phyloP scores from a whole-genome alignment of 2,797 vertebrate genomes.

The Micromesistius poutassou region DNA sequence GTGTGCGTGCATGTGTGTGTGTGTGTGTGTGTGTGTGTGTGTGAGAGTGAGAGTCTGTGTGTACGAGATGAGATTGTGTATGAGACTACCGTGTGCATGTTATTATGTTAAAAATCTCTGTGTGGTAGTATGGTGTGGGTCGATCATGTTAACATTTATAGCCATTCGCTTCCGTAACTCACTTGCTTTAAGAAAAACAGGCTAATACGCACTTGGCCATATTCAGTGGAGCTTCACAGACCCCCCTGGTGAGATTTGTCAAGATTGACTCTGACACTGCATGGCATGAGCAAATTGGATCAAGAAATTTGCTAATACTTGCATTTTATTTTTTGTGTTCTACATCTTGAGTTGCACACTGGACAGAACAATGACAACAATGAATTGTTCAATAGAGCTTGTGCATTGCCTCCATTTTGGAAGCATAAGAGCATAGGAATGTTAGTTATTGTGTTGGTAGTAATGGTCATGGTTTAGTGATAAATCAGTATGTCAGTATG shows the following conservation, averaged over 20 bases:
- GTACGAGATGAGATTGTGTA: neutral
- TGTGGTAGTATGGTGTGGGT: neutral
- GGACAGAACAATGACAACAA: too few species aligned
- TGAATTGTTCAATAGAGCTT: too few species aligned
- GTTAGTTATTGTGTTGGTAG: too few species aligned
- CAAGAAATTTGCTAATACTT: neutral
- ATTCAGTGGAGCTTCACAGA: neutral
- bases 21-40: neutral
- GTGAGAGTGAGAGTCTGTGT: neutral
- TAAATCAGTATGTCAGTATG: too few species aligned
- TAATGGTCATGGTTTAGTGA: too few species aligned
- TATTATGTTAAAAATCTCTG: neutral
- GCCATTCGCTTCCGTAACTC: neutral
- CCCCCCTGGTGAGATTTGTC: neutral
- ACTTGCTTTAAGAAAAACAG: neutral
- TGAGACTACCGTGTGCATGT: neutral
- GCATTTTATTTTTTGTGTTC: neutral
- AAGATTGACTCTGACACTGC: neutral
- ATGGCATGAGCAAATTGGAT: neutral
- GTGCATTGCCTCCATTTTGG: too few species aligned
- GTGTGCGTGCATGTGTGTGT: neutral
- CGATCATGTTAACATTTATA: constrained; percentile 1
- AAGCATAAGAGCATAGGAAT: too few species aligned
- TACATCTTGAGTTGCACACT: too few species aligned
- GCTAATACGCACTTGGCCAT: neutral